Evolutionary conservation across 2,113 vertebrate genomes (phyloP), one percentile per base, ranked within the genome.

Genomic region (Bettongia penicillata): DNA sequence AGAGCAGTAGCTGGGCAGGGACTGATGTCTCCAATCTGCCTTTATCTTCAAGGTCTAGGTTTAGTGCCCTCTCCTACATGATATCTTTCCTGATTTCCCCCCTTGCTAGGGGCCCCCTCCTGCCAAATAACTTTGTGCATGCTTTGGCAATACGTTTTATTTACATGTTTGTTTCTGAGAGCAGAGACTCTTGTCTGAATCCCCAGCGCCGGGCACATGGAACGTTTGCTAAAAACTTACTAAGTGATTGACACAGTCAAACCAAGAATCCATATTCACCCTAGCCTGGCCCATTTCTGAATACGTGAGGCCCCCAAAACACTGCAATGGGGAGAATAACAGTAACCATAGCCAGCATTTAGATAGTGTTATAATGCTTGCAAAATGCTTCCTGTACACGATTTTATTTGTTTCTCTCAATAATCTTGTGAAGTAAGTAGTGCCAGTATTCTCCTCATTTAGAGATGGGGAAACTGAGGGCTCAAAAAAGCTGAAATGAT

Each of bases 1-100:
- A 77, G 1, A 43, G n/a, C 37, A 43, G 7, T 43, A 84, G 68
- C n/a, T 84, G 68, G 68, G 2, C n/a, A 7, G 5, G 16, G 37
- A 14, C 31, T n/a, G 37, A 77, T 92, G 94, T 89, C 95, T 95
- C 68, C 53, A 94, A 92, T 8, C 6, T 84, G 68, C n/a, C 22
- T 43, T 84, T 43, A 43, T 84, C 68, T 84, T 43, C 68, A 43
- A 84, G 2, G 68, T 43, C 43, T 23, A 23, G 31, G 16, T 84
- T n/a, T 84, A 43, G n/a, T 43, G n/a, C n/a, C n/a, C 37, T 6
- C 19, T 43, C 16, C 19, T 43, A 43, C 19, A 22, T 43, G n/a
- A 84, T 19, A n/a, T 43, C n/a, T 84, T 8, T 84, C 6, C 68
- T 84, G 68, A 5, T 43, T 84, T 84, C 19, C n/a, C n/a, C 2